These are phyloP conservation scores for Netelia melanura DNA, from an alignment of 2,888 invertebrate species.

Conservation along the genomic window DNA sequence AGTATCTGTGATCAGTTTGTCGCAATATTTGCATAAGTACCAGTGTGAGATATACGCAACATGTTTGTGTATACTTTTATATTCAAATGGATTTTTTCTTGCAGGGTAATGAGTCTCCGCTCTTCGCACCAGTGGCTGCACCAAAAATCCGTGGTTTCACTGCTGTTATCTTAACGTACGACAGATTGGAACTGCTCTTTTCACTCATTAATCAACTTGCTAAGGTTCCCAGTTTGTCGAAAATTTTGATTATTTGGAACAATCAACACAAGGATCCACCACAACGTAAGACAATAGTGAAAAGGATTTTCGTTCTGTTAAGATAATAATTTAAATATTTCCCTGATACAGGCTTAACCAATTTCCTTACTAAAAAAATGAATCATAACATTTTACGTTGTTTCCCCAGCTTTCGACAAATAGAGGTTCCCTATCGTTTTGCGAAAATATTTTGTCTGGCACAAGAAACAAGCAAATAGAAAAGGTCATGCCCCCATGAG, in stretches of 20 bases:
- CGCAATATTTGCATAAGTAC: not conserved
- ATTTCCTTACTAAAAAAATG: not conserved
- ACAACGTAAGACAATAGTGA: constrained; percentile 88
- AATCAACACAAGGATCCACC: constrained; percentile 97
- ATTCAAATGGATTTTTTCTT: constrained; percentile 69
- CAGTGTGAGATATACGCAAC: not conserved
- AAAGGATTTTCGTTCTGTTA: not conserved
- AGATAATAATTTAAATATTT: constrained; percentile 22
- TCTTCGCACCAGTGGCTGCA: constrained; percentile 95
- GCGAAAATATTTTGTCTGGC: not conserved
- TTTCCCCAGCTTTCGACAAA: not conserved
- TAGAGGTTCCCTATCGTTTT: not conserved
- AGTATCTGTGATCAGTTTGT: not conserved
- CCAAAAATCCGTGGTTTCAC: constrained; percentile 96
- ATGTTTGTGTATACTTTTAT: not conserved
- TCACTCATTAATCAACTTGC: constrained; percentile 93
- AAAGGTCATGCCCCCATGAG: not conserved
- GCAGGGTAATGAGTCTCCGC: constrained; percentile 89
- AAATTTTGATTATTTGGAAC: constrained; percentile 98
- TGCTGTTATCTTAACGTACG: constrained; percentile 97
- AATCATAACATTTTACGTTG: not conserved
- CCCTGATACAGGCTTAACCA: not conserved
- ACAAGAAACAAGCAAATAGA: not conserved
- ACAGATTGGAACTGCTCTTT: constrained; percentile 95
- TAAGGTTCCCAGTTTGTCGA: constrained; percentile 94